Percentiles rank a stretch among this genome's conserved stretches.
Conservation (phyloP, 2,113 vertebrate genomes). For the Aptenodytes patagonicus region DNA sequence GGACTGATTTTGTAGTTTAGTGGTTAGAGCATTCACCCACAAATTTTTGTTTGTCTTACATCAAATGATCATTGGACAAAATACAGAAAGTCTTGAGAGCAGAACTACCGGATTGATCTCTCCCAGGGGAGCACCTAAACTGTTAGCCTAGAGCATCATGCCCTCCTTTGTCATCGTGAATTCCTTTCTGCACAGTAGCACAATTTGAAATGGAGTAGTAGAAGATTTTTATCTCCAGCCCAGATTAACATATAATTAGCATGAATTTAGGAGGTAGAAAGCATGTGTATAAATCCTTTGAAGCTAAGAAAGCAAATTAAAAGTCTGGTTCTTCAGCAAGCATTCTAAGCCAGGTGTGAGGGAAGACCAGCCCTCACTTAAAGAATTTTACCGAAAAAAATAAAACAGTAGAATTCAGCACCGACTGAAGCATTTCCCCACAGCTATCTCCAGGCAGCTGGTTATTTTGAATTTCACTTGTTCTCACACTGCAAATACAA, state of each 20-base stretch:
- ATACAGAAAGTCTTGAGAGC: neutral
- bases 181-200: neutral
- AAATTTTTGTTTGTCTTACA: neutral
- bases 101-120: neutral
- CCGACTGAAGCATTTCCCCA: neutral
- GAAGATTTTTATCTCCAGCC: neutral
- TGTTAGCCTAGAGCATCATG: neutral
- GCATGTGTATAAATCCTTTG: neutral
- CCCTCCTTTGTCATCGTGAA: neutral
- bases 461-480: neutral
- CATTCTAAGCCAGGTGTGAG: neutral
- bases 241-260: neutral
- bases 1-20: neutral
- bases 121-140: neutral
- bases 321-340: neutral
- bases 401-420: neutral
- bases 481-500: neutral
- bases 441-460: neutral
- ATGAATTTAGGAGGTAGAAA: neutral
- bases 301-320: neutral
- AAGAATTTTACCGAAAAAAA: neutral
- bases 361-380: neutral
- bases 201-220: neutral
- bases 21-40: neutral
- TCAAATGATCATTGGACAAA: neutral